Conservation (phyloP, 1,140 invertebrate species). For the Diorhabda sublineata region DNA sequence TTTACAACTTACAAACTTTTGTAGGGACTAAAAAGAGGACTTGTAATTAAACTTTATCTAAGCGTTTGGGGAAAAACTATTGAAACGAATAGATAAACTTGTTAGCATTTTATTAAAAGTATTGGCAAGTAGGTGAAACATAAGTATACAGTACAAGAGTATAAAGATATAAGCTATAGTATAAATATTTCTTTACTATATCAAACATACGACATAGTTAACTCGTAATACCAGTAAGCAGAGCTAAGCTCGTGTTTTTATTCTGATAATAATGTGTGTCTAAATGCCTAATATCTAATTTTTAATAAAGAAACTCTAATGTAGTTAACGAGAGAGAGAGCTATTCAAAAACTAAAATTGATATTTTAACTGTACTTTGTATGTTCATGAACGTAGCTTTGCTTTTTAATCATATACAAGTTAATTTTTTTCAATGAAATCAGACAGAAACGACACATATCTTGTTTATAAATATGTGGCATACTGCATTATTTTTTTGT, state of each 20-base stretch:
- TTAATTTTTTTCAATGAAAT: conserved; percentile 6
- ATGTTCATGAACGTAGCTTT: conserved; percentile 21
- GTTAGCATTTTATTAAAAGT: conserved; percentile 40
- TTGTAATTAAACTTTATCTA: too few species aligned
- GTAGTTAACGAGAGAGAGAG: background rate
- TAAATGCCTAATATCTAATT: background rate
- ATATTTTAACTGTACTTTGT: conserved; percentile 15
- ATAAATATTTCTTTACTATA: conserved; percentile 20
- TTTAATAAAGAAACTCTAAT: conserved; percentile 3
- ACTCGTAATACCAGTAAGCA: conserved; percentile 27
- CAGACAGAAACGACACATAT: conserved; percentile 7
- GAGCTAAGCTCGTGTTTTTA: conserved; percentile 29
- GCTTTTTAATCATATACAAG: conserved; percentile 12
- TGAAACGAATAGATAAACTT: conserved; percentile 15
- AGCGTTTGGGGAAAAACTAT: too few species aligned
- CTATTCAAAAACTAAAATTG: background rate
- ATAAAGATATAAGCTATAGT: conserved; percentile 36
- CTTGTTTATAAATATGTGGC: background rate
- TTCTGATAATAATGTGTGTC: background rate
- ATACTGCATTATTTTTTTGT: conserved; percentile 3
- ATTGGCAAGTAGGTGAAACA: conserved; percentile 37
- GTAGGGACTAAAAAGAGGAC: too few species aligned
- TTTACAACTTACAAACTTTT: too few species aligned
- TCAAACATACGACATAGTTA: conserved; percentile 20
- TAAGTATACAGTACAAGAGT: conserved; percentile 38